phyloP scores from a whole-genome alignment of 2,797 vertebrate species.

The Acanthurus lineatus region DNA sequence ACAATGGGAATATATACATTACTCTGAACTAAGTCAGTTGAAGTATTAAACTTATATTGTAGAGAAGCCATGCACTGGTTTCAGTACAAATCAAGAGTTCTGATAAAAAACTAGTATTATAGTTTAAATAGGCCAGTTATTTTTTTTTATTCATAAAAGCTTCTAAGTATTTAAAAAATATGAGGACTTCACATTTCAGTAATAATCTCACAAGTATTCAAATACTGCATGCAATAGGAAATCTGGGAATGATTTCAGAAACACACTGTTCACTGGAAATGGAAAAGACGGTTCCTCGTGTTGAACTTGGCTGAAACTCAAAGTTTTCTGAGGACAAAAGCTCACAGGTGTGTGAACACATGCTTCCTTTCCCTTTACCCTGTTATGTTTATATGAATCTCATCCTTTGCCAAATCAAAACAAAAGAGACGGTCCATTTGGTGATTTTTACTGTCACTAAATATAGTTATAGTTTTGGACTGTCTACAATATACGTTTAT shows the following conservation, averaged over 20 bases:
- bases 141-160: constrained; percentile 59
- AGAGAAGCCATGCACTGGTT: constrained; percentile 23
- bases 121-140: constrained; percentile 36
- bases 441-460: not conserved
- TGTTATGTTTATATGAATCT: constrained; percentile 23
- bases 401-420: constrained; percentile 1
- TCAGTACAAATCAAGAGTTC: constrained; percentile 34
- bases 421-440: not conserved
- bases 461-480: not conserved
- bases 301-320: constrained; percentile 45
- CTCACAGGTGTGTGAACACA: constrained; percentile 17
- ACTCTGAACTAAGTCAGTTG: constrained; percentile 39
- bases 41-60: constrained; percentile 39
- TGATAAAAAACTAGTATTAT: constrained; percentile 48
- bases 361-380: constrained; percentile 21
- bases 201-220: constrained; percentile 41
- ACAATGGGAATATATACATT: constrained; percentile 32
- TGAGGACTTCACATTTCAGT: constrained; percentile 34
- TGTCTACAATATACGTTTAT: constrained; percentile 3
- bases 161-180: constrained; percentile 47
- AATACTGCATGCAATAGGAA: constrained; percentile 65
- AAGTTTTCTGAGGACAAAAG: constrained; percentile 35
- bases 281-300: constrained; percentile 25
- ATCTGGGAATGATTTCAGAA: constrained; percentile 54
- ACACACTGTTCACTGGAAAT: constrained; percentile 27